Conservation (phyloP, 2,888 invertebrate species). For the Euplexia lucipara region DNA sequence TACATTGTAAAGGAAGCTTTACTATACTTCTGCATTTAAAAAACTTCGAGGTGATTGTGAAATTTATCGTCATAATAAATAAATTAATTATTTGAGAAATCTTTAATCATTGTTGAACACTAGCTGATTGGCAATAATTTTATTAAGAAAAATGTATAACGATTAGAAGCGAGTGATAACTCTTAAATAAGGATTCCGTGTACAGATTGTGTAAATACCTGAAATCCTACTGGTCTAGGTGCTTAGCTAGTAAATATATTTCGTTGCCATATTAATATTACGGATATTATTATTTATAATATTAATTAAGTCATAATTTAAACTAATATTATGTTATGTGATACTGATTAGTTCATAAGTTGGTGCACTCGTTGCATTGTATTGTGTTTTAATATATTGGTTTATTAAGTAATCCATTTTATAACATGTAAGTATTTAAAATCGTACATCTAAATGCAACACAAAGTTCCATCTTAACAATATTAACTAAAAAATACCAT, state of each 20-base stretch:
- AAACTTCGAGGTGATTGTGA: constrained; percentile 71
- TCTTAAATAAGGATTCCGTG: constrained; percentile 77
- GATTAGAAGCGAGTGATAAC: constrained; percentile 74
- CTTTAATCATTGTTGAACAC: constrained; percentile 79
- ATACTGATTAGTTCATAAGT: constrained; percentile 83
- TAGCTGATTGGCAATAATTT: constrained; percentile 88
- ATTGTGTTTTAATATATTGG: constrained; percentile 53
- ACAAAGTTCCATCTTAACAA: constrained; percentile 42
- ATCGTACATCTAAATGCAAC: constrained; percentile 37
- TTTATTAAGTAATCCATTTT: constrained; percentile 51
- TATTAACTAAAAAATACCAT: constrained; percentile 21
- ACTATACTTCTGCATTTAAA: constrained; percentile 82
- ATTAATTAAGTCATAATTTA: constrained; percentile 87
- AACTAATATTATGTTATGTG: constrained; percentile 87
- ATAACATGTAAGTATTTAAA: constrained; percentile 30
- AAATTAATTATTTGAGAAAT: constrained; percentile 72
- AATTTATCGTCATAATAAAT: constrained; percentile 73
- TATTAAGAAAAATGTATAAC: constrained; percentile 82
- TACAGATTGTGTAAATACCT: constrained; percentile 88
- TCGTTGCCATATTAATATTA: constrained; percentile 91
- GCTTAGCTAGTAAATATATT: constrained; percentile 89
- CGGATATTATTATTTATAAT: constrained; percentile 89
- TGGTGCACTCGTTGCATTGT: constrained; percentile 61
- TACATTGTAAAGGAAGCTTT: constrained; percentile 76
- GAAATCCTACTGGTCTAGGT: constrained; percentile 87